Evolutionary conservation across 2,113 vertebrate species (phyloP), one percentile per base, ranked within the genome.

Genomic region (Probosciger aterrimus): DNA sequence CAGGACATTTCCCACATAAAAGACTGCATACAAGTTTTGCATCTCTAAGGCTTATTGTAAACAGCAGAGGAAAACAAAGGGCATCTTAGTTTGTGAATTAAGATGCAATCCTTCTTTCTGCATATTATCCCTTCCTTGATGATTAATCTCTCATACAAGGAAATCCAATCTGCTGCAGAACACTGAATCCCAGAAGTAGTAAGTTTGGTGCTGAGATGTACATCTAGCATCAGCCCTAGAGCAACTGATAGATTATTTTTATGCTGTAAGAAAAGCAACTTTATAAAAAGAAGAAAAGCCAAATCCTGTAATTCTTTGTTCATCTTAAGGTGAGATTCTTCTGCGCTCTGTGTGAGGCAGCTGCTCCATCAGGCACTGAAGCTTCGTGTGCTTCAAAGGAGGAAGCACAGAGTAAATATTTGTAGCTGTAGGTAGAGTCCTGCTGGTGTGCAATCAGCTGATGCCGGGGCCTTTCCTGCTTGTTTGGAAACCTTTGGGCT

Each of bases 221-320:
- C 55, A 78, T 85, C 74, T 86, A 60, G 17, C 75, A 73, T 73
- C 70, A 82, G 44, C 37, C 4, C 2, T 41, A 55, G 39, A 82
- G 18, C 35, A 63, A 62, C 53, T 37, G 62, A 53, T 52, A 52
- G 74, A n/a, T 59, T 63, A 64, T 57, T 79, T 84, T 81, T 14
- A 24, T 75, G 49, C 52, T 84, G 39, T 49, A 91, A 71, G 49
- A 82, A 94, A 93, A 69, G 6, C 49, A 94, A 76, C 70, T 85
- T 90, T 2, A 41, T 59, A 39, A 60, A 53, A 50, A 41, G 10
- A 78, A 39, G 47, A 79, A 79, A 71, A 84, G 22, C 43, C 74
- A 87, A 92, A 95, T 95, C 57, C 81, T 73, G 15, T 87, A 93
- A 89, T 91, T 77, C 62, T 92, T 75, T 5, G 1, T 79, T 91